Base-by-base conservation (phyloP, 2,113 vertebrate genomes). In the Lethenteron reissneri region DNA sequence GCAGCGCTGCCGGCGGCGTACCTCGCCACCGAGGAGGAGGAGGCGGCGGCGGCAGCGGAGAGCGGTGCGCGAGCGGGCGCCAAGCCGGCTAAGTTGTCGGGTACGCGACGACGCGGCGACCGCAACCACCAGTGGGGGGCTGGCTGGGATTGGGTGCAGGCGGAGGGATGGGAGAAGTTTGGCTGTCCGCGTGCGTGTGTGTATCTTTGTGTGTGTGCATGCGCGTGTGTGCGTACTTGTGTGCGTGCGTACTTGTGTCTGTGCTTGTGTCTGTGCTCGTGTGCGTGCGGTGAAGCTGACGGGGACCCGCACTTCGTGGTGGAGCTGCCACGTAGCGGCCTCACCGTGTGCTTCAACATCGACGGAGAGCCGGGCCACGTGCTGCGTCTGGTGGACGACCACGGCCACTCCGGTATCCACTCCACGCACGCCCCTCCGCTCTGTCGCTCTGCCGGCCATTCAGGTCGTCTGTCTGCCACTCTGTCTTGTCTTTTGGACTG, bases 251-350 rank as follows among this genome's bases (percentile, higher is more conserved):
- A 68, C 70, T 71, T 69, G 74, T 64, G 58, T 70, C 71, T 1
- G 4, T 71, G 14, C 64, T 57, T 25, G 10, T 17, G 12, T 6
- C n/a, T 25, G 56, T 9, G 9, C 56, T 7, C n/a, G 15, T 58
- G 1, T 1, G 13, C 58, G 71, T 76, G 10, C 57, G 57, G 72
- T 76, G 7, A 70, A 87, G 85, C 85, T 74, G 84, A 90, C 73
- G 85, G 86, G 74, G 85, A 88, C 76, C 84, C 85, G 73, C 86
- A 87, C 75, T 88, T 89, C 78, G 80, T 90, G 74, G 80, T 87
- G 59, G 80, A 78, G 17, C 76, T 86, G 70, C 83, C 83, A 15
- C 79, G 76, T 70, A 77, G 81, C 57, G 75, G 78, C 3, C 80
- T 86, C 59, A 84, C 78, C 72, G 72, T 86, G 71, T 88, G 83